phyloP scores from a whole-genome alignment of 2,797 vertebrate species.

The Echeneis naucrates region DNA sequence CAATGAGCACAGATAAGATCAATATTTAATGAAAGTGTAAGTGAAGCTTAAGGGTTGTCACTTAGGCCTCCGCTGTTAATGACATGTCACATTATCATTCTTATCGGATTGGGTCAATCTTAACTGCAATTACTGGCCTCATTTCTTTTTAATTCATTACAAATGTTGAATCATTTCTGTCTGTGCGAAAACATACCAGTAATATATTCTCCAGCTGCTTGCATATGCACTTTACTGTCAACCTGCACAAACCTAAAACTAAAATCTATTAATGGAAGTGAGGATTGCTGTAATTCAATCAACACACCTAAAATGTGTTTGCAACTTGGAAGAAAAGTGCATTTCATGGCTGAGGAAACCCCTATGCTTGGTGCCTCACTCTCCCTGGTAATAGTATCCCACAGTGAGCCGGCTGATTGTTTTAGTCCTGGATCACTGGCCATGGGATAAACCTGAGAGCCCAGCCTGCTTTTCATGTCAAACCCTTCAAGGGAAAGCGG shows the following conservation, averaged over 20 bases:
- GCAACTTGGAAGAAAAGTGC: constrained; percentile 68
- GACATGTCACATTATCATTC: constrained; percentile 79
- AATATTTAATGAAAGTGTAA: constrained; percentile 84
- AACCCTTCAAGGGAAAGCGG: constrained; percentile 85
- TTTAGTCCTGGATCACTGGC: constrained; percentile 89
- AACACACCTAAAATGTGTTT: constrained; percentile 73
- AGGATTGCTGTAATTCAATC: constrained; percentile 77
- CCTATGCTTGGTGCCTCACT: constrained; percentile 74
- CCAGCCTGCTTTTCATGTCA: constrained; percentile 87
- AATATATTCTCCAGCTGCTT: constrained; percentile 27
- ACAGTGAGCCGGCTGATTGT: constrained; percentile 84
- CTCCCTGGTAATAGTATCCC: constrained; percentile 86
- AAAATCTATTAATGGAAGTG: constrained; percentile 62
- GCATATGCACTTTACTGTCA: constrained; percentile 41
- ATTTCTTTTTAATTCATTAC: constrained; percentile 75
- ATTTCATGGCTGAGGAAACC: constrained; percentile 79
- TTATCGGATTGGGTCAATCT: constrained; percentile 76
- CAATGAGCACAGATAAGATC: constrained; percentile 76
- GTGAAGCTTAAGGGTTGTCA: constrained; percentile 82
- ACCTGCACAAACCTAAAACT: constrained; percentile 44
- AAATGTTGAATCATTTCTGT: constrained; percentile 64
- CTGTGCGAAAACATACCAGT: constrained; percentile 58
- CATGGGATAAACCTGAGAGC: constrained; percentile 85
- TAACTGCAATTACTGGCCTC: constrained; percentile 70
- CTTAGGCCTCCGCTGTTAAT: constrained; percentile 74